Conservation (phyloP, 2,888 invertebrate species). For the Dilophus febrilis region DNA sequence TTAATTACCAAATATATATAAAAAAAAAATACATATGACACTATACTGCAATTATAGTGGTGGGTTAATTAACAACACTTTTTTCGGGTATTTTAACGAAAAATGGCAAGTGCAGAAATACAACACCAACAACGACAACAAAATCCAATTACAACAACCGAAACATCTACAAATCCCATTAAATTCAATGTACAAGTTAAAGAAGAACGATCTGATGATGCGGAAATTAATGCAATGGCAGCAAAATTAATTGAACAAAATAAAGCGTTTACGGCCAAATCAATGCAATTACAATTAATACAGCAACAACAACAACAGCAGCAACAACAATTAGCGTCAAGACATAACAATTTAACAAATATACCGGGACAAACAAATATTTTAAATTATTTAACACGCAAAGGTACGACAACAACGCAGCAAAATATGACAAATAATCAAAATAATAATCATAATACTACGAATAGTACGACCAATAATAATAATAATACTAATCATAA, state of each 20-base stretch:
- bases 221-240: slow-evolving; percentile 72
- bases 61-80: no score
- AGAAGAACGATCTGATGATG: slow-evolving; percentile 46
- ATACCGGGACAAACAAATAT: slow-evolving; percentile 34
- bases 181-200: slow-evolving; percentile 17
- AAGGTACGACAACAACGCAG: slow-evolving; percentile 19
- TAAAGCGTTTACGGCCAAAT: slow-evolving; percentile 40
- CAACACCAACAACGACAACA: no score
- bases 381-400: slow-evolving; percentile 41
- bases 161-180: no score
- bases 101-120: no score
- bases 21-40: no score
- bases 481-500: no score
- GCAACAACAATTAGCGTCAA: neutral
- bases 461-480: no score
- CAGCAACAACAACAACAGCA: slow-evolving; percentile 10
- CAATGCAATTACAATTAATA: slow-evolving; percentile 18
- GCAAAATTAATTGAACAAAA: slow-evolving; percentile 75
- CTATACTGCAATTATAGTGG: no score
- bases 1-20: no score
- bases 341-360: neutral
- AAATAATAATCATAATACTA: neutral
- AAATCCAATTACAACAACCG: no score
- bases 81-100: no score
- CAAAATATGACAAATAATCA: slow-evolving; percentile 8